These are phyloP conservation scores for Eledone cirrhosa DNA, from an alignment of 2,888 invertebrate species.

Conservation along the genomic window DNA sequence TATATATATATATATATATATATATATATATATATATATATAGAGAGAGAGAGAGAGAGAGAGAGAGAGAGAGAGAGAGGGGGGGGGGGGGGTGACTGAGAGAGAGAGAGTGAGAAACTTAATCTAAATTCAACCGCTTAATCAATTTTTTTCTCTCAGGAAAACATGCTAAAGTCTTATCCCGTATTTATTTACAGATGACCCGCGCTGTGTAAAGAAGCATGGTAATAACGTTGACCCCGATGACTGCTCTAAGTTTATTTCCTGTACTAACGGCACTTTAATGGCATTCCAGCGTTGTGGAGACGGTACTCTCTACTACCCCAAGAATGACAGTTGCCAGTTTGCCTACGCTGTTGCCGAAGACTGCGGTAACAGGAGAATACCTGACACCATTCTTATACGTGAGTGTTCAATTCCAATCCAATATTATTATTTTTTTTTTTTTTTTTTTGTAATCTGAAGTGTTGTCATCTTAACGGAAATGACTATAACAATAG, in stretches of 20 bases:
- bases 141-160: not conserved
- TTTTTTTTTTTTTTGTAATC: too few relatives aligned
- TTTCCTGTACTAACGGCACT: constrained; percentile 45
- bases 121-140: not conserved
- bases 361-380: constrained; percentile 39
- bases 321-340: constrained; percentile 42
- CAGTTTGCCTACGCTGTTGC: constrained; percentile 43
- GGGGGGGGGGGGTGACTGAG: too few relatives aligned
- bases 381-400: constrained; percentile 40
- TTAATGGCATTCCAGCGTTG: constrained; percentile 44
- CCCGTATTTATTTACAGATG: constrained; percentile 34
- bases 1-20: not conserved
- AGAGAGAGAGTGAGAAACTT: too few relatives aligned
- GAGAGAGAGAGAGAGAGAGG: too few relatives aligned
- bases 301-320: constrained; percentile 45
- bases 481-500: too few relatives aligned
- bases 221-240: constrained; percentile 47
- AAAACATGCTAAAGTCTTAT: not conserved
- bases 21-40: constrained; percentile 4
- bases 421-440: not conserved
- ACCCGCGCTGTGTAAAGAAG: constrained; percentile 41
- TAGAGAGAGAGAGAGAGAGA: constrained; percentile 5
- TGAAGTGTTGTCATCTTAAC: too few relatives aligned
- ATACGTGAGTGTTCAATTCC: constrained; percentile 39
- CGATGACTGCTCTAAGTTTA: constrained; percentile 45